Evolutionary conservation across 92 coral and sea anemone genomes (phyloP).

Genomic region (Diadumene lineata): DNA sequence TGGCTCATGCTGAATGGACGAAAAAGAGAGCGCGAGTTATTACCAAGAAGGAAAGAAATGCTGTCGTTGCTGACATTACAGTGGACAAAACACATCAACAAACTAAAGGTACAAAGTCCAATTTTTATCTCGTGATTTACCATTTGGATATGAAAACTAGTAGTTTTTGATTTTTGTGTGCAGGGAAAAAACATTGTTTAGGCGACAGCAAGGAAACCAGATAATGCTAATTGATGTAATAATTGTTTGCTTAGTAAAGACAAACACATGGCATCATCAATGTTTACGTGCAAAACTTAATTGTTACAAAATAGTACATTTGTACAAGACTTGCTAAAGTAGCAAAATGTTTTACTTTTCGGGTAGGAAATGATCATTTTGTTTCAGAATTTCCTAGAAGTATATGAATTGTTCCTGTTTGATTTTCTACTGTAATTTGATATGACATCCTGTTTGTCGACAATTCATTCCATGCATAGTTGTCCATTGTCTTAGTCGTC

Average conservation of each 20-base stretch:
- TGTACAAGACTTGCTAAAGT: too few relatives aligned
- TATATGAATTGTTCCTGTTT: neutral
- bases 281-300: neutral
- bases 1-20: conserved; percentile 76
- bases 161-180: too few relatives aligned
- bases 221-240: too few relatives aligned
- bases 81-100: neutral
- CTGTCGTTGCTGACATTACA: conserved; percentile 3
- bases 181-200: too few relatives aligned
- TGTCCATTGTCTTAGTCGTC: neutral
- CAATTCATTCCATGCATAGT: conserved; percentile 5
- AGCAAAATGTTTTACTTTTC: neutral
- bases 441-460: neutral
- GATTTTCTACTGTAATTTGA: neutral
- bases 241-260: too few relatives aligned
- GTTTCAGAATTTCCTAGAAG: neutral
- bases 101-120: conserved; percentile 4
- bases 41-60: conserved; percentile 36
- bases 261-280: neutral
- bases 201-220: too few relatives aligned
- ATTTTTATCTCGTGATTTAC: too few relatives aligned
- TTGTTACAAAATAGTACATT: too few relatives aligned
- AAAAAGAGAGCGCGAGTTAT: conserved; percentile 56
- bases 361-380: neutral
- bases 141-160: too few relatives aligned